Base-by-base conservation (phyloP, 2,113 vertebrate species). In the Centropus bengalensis region DNA sequence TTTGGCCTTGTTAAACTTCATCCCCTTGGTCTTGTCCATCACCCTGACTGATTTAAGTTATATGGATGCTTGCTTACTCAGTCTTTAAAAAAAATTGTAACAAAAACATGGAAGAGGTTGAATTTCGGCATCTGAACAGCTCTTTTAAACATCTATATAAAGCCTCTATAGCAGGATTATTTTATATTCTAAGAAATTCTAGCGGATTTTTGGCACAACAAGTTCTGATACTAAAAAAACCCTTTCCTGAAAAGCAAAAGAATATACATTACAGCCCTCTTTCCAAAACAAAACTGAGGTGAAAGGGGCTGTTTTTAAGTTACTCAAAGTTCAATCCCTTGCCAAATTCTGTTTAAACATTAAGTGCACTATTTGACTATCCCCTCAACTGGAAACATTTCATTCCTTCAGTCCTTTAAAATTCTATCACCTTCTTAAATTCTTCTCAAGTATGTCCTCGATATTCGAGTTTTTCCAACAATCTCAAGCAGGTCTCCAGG, bases 371-470 rank as follows among this genome's bases (percentile, higher is more conserved):
- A 93, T 91, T 96, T 82, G 69, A 96, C 76, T 74, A 67, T 75
- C 92, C 88, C 69, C 70, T 92, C 82, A 88, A 90, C 67, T 96
- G 92, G 94, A 95, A 97, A 94, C 73, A 93, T 83, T 95, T 96
- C 80, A 92, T 91, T 93, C 94, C 94, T 89, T 93, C 91, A 66
- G 49, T 75, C 63, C 77, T 87, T 91, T 12, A 93, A 93, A 95
- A 93, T 92, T 93, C 76, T 89, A 95, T 86, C 92, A 94, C 86
- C 84, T 94, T 96, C 94, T 95, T 96, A 96, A 96, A 94, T 93
- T 96, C 69, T 95, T 95, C 86, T 73, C 81, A 93, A 93, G 77
- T 95, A 94, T 51, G 85, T 73, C 84, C 89, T 94, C 81, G 54
- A 42, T 84, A 82, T 79, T 85, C 51, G 58, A 79, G 76, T 80